Percentiles rank a stretch among this genome's conserved stretches.
phyloP scores from a whole-genome alignment of 2,113 vertebrate species.

The Phainopepla nitens region DNA sequence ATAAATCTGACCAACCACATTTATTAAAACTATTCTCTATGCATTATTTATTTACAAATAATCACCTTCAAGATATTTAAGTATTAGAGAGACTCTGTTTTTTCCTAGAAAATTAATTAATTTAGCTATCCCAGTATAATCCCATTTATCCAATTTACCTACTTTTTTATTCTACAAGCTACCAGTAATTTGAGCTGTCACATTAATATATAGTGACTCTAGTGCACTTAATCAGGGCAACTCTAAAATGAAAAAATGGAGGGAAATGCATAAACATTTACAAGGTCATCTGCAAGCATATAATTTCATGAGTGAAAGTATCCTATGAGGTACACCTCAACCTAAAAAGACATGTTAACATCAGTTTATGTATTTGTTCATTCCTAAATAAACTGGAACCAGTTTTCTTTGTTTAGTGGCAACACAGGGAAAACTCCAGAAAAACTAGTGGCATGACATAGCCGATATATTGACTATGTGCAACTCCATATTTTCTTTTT shows the following conservation, averaged over 20 bases:
- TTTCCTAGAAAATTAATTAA: constrained; percentile 53
- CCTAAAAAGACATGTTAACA: neutral
- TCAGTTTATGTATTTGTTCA: neutral
- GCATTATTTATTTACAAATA: constrained; percentile 72
- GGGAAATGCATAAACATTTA: constrained; percentile 39
- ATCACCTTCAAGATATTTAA: constrained; percentile 65
- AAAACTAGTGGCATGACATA: neutral
- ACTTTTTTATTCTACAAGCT: constrained; percentile 47
- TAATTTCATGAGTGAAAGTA: neutral
- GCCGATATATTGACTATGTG: neutral
- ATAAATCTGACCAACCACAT: constrained; percentile 52
- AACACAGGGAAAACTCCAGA: neutral
- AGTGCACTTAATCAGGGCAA: constrained; percentile 60
- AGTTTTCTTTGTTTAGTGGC: neutral
- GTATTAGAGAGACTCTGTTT: constrained; percentile 44
- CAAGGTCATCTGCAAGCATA: constrained; percentile 11
- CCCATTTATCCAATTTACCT: constrained; percentile 30
- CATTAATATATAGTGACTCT: constrained; percentile 44
- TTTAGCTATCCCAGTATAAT: constrained; percentile 40
- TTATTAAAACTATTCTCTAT: constrained; percentile 62
- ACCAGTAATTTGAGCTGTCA: constrained; percentile 49
- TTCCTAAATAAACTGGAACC: neutral
- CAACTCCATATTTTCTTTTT: neutral
- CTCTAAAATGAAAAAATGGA: constrained; percentile 40
- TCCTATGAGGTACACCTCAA: neutral